A percentile compares a stretch with the other conserved stretches of the same genome.
phyloP scores from a whole-genome alignment of 2,113 vertebrate species.

The Rhea pennata region DNA sequence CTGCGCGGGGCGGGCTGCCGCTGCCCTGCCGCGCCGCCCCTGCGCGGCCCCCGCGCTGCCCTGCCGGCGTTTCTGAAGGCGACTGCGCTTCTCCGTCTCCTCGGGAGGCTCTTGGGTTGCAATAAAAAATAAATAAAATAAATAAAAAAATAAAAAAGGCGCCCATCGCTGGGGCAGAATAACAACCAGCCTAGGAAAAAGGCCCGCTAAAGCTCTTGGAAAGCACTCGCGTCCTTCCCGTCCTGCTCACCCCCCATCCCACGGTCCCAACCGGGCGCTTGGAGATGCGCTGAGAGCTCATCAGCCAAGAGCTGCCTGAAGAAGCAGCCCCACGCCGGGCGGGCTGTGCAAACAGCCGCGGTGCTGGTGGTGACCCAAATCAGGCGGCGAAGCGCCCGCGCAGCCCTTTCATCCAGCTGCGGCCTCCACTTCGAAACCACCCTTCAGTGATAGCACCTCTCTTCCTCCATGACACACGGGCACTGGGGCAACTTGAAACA shows the following conservation, averaged over 20 bases:
- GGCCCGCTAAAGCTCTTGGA: rapidly evolving
- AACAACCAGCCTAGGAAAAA: background rate
- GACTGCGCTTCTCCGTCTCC: too few relatives aligned
- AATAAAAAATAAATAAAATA: too few relatives aligned
- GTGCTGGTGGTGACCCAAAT: rapidly evolving
- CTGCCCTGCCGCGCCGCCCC: too few relatives aligned
- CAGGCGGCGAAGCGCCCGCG: background rate
- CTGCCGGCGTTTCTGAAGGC: rapidly evolving
- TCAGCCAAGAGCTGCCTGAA: rapidly evolving
- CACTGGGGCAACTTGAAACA: too few relatives aligned
- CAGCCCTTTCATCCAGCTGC: rapidly evolving
- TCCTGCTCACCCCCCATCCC: background rate
- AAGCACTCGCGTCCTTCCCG: background rate
- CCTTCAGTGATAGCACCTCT: background rate
- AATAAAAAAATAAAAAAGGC: too few relatives aligned
- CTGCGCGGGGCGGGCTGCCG: too few relatives aligned
- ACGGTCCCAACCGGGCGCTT: rapidly evolving
- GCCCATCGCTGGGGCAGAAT: background rate
- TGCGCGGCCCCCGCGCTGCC: background rate
- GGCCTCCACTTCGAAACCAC: background rate
- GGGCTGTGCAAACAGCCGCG: background rate
- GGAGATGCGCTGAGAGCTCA: rapidly evolving
- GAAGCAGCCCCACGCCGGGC: rapidly evolving
- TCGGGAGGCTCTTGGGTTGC: background rate
- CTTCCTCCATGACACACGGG: background rate